phyloP scores from a whole-genome alignment of 1,140 invertebrate genomes.

The Meteorus sp. region DNA sequence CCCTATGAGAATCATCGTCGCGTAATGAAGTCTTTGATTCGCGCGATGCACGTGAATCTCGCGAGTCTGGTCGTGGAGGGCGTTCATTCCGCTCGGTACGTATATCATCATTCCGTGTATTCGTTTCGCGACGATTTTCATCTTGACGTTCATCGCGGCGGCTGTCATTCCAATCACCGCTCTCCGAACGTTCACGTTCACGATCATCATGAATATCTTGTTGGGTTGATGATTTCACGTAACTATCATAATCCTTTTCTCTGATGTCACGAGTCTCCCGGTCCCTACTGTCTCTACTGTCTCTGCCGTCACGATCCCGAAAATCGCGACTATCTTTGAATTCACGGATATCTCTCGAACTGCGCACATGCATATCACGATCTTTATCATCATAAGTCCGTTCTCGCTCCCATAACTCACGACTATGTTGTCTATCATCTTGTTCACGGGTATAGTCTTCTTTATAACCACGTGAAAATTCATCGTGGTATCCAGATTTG shows the following conservation, averaged over 20 bases:
- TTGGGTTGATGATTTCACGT: constrained; percentile 1
- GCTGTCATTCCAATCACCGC: constrained; percentile 29
- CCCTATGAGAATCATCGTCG: constrained; percentile 52
- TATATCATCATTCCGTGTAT: constrained; percentile 40
- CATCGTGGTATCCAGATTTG: constrained; percentile 48
- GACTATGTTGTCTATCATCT: constrained; percentile 50
- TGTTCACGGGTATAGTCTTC: constrained; percentile 43
- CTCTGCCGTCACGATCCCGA: constrained; percentile 12
- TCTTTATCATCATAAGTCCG: constrained; percentile 53
- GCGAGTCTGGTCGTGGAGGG: constrained; percentile 65
- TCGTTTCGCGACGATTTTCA: constrained; percentile 37
- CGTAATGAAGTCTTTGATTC: constrained; percentile 61
- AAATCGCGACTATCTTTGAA: constrained; percentile 20
- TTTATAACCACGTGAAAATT: constrained; percentile 48
- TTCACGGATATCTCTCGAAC: neutral
- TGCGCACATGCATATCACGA: constrained; percentile 6
- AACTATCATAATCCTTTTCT: constrained; percentile 17
- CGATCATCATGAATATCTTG: constrained; percentile 7
- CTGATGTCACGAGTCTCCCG: constrained; percentile 30
- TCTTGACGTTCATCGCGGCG: constrained; percentile 32
- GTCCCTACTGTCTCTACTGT: constrained; percentile 21
- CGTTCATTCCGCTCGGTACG: constrained; percentile 54
- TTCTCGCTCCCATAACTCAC: constrained; percentile 51
- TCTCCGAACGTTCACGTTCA: constrained; percentile 19
- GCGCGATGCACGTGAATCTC: constrained; percentile 61